Evolutionary conservation across 2,797 vertebrate species (phyloP), one percentile per base, ranked within the genome.

Genomic region (Mastacembelus armatus): DNA sequence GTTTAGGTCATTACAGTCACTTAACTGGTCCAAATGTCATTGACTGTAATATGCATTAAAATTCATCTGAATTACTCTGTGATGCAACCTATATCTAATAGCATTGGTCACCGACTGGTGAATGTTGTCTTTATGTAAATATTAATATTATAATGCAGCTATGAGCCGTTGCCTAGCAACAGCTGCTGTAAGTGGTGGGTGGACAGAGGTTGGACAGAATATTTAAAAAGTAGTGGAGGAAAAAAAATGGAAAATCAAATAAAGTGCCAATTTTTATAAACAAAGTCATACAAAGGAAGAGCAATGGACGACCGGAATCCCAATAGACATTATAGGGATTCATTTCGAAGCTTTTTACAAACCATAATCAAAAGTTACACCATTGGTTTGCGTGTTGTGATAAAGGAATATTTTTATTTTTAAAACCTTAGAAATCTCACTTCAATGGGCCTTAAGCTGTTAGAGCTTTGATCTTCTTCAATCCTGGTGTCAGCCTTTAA

Each of bases 101-200:
- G 36, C 14, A 40, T 50, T 38, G 55, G 66, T 81, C 58, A 44
- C 42, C 9, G 4, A 73, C 50, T 51, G 47, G 15, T 48, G 52
- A 68, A 84, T 76, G 78, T 78, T 74, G 67, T 79, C 81, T 84
- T 81, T 65, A 74, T 79, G 68, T 84, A 77, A 83, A 84, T 82
- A 87, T 77, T 78, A 81, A 83, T 83, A 81, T 85, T 74, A 67
- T 71, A 78, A 88, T 77, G 66, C 71, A 68, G 76, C 48, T 38
- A 44, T 26, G 78, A 77, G 73, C 77, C 77, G 90, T 91, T 90
- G 82, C 90, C 61, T 78, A 74, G 90, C 86, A 89, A 91, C 90
- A 78, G 74, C 77, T 71, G 84, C 78, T 79, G 54, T 85, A 78
- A 86, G 68, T 60, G 67, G 80, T 84, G 55, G 68, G 74, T 86